A percentile compares a stretch with the other conserved stretches of the same genome.
Conservation (phyloP, 1,140 invertebrate genomes). For the Dendrolimus punctatus region DNA sequence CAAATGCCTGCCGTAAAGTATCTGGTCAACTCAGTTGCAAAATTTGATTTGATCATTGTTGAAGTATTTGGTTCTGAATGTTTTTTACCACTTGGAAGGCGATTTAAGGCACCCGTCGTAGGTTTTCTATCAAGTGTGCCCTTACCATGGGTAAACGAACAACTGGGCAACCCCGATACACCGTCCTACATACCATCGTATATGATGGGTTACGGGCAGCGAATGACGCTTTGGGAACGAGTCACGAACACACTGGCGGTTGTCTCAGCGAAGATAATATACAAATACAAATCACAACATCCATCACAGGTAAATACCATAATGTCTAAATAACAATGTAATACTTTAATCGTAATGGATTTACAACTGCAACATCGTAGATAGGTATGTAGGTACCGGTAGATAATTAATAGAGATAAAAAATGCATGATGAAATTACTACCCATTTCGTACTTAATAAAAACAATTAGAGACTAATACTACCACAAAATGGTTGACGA, state of each 20-base stretch:
- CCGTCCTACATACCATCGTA: slow-evolving; percentile 75
- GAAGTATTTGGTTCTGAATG: slow-evolving; percentile 80
- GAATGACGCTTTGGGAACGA: slow-evolving; percentile 75
- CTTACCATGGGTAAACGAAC: slow-evolving; percentile 75
- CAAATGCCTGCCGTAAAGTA: slow-evolving; percentile 45
- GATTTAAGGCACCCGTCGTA: slow-evolving; percentile 74
- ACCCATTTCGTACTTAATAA: too few relatives aligned
- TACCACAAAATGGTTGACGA: too few relatives aligned
- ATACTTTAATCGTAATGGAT: too few relatives aligned
- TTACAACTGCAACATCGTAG: too few relatives aligned
- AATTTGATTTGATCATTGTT: slow-evolving; percentile 78
- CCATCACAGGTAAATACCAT: slow-evolving; percentile 46
- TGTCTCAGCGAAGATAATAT: slow-evolving; percentile 44
- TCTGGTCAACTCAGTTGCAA: slow-evolving; percentile 51
- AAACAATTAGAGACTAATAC: too few relatives aligned
- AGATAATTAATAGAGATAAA: too few relatives aligned
- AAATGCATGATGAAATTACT: too few relatives aligned
- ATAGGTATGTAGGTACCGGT: too few relatives aligned
- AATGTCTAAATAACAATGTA: background rate
- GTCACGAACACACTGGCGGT: slow-evolving; percentile 69
- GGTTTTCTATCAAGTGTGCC: slow-evolving; percentile 73
- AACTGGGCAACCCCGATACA: slow-evolving; percentile 76
- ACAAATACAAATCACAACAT: slow-evolving; percentile 52
- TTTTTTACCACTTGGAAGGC: slow-evolving; percentile 70
- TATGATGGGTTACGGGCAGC: slow-evolving; percentile 67